Evolutionary conservation across 2,113 vertebrate genomes (phyloP), one percentile per base, ranked within the genome.

Genomic region (Sinocyclocheilus anshuiensis): DNA sequence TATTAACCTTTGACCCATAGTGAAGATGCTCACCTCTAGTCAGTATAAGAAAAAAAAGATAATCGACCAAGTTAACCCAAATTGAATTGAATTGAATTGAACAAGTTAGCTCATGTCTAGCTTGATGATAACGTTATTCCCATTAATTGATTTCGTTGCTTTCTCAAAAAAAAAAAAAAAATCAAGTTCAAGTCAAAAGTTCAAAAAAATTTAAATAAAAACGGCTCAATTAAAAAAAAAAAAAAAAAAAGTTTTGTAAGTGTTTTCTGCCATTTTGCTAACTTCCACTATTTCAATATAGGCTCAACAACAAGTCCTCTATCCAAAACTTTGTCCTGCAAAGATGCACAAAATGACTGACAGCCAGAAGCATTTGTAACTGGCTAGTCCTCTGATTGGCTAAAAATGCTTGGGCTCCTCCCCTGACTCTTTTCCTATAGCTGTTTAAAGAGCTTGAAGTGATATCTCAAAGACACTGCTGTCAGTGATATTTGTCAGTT

Each of bases 1-100:
- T 87, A 89, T 88, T 90, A 90, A 84, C 84, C 87, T 88, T 81
- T 86, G 82, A 78, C 84, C 87, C 53, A 57, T 69, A 80, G 63
- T 57, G 77, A 87, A 69, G 42, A 77, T 16, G 59, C 59, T 39
- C 22, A 81, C 59, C n/a, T 65, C 3, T n/a, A 42, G 13, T 63
- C 78, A 50, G n/a, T 77, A 18, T 20, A 12, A 55, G 50, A 1
- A 33, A 55, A 77, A 77, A 80, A 36, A 39, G 18, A 79, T 59
- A 59, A 59, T 22, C 53, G 15, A 18, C 76, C 26, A 77, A 48
- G 33, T 81, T 63, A 26, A 65, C 59, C 39, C 45, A 55, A 55
- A 77, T 33, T 77, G 45, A 77, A 77, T 53, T 77, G 45, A 77
- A 53, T 77, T 77, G 0, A 55, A 77, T 10, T 53, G 50, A 53